A percentile compares a stretch with the other conserved stretches of the same genome.
phyloP scores from a whole-genome alignment of 2,113 vertebrate species.

The Bufo bufo region DNA sequence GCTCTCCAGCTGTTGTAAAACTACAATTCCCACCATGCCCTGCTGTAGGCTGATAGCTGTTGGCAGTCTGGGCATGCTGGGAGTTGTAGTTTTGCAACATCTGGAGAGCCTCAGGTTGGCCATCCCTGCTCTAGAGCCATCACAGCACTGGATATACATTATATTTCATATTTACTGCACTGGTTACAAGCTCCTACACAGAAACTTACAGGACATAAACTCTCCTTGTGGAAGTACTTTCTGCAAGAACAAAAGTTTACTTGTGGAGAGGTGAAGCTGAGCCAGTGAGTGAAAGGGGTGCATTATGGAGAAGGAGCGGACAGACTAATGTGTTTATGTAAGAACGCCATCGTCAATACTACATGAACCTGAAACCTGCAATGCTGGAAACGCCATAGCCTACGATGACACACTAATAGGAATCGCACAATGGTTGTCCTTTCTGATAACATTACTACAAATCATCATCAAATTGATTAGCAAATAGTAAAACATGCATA shows the following conservation, averaged over 20 bases:
- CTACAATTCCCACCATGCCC: too few relatives aligned
- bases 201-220: background rate
- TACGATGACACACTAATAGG: background rate
- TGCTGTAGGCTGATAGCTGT: too few relatives aligned
- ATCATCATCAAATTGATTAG: background rate
- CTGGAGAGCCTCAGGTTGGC: too few relatives aligned
- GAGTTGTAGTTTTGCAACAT: too few relatives aligned
- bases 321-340: constrained; percentile 27
- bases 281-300: constrained; percentile 8
- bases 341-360: background rate
- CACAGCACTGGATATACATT: too few relatives aligned
- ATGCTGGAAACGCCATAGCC: background rate
- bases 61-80: too few relatives aligned
- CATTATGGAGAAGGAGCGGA: constrained; percentile 9
- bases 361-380: background rate
- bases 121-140: background rate
- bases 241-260: constrained; percentile 2
- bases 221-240: background rate
- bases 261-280: constrained; percentile 3
- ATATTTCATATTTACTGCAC: background rate
- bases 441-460: background rate
- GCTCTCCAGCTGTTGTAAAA: too few relatives aligned
- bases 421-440: background rate
- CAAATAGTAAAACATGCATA: background rate
- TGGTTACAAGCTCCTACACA: background rate